Evolutionary conservation across 2,113 vertebrate species (phyloP).

Genomic region (Chunga burmeisteri): DNA sequence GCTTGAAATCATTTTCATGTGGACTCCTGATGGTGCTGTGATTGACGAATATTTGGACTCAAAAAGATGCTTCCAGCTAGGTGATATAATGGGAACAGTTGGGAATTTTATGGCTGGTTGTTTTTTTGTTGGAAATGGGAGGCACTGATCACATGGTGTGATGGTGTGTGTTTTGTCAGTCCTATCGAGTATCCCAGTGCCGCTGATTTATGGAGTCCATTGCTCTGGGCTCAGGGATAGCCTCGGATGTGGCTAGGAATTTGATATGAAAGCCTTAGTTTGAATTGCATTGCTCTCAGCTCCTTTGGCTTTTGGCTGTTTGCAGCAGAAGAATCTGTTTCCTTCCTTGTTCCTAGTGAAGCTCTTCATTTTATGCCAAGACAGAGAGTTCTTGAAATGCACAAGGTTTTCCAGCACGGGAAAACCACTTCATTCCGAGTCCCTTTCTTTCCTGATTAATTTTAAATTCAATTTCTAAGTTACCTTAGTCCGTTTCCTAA

Average conservation of each 20-base stretch:
- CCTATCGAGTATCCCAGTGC: rapidly evolving
- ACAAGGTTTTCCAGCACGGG: background rate
- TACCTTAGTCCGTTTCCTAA: background rate
- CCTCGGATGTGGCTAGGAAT: background rate
- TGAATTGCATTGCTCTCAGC: background rate
- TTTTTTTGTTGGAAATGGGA: background rate
- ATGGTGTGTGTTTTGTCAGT: background rate
- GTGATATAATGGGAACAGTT: conserved; percentile 26
- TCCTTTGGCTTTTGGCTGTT: background rate
- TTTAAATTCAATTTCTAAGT: background rate
- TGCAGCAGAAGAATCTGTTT: background rate
- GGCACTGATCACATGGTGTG: background rate
- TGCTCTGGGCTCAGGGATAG: background rate
- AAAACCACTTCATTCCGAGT: background rate
- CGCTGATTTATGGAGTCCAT: background rate
- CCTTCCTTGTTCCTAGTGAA: background rate
- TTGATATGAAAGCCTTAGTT: background rate
- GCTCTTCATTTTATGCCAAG: background rate
- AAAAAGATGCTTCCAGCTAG: conserved; percentile 6
- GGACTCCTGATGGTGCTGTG: background rate
- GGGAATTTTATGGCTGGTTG: conserved; percentile 14
- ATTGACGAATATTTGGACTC: conserved; percentile 17
- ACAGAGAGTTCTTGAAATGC: background rate
- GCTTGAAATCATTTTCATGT: background rate
- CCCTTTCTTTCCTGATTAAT: background rate